Base-by-base conservation (phyloP, 2,113 vertebrate species). In the Apodemus speciosus region DNA sequence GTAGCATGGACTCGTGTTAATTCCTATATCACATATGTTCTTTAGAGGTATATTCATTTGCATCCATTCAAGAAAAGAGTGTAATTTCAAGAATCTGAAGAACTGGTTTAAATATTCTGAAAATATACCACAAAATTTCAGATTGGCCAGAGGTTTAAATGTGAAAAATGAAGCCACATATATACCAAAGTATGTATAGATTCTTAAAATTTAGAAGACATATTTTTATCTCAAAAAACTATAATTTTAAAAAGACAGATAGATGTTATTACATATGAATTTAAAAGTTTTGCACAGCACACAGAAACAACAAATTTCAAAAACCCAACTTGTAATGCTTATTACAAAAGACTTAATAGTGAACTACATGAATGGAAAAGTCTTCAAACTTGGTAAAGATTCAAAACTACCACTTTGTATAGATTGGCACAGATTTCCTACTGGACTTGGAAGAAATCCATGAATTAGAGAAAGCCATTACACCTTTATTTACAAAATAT, bases 351-450 rank as follows among this genome's bases (percentile, higher is more conserved):
- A 87, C n/a, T 49, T 49, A 58, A 72, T 1, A 46, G 38, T 62
- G 72, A 94, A 87, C 0, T 81, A 16, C 30, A 79, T 75, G 20
- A 95, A 58, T 38, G 8, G 46, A 81, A 86, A 94, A 83, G 32
- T 86, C 32, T 85, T 6, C 27, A 68, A 85, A 94, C 15, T n/a
- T 85, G 87, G 76, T 49, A 90, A 92, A 90, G 30, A 68, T 90
- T 91, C 68, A 32, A 94, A 95, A 95, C 89, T n/a, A 35, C 51
- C 85, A 71, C 73, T 94, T 21, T 87, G 35, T 77, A 38, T 35
- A 80, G 46, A 85, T 30, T 58, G 40, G 13, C 69, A 60, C 1
- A 88, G 58, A 75, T n/a, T 86, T 72, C 76, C 40, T 90, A 9
- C 51, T 90, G 38, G 35, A 46, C 35, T 40, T n/a, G 62, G 20